Percentiles rank a stretch among this genome's conserved stretches.
phyloP scores from a whole-genome alignment of 64 coral and sea anemone species.

The Platygyra sinensis region DNA sequence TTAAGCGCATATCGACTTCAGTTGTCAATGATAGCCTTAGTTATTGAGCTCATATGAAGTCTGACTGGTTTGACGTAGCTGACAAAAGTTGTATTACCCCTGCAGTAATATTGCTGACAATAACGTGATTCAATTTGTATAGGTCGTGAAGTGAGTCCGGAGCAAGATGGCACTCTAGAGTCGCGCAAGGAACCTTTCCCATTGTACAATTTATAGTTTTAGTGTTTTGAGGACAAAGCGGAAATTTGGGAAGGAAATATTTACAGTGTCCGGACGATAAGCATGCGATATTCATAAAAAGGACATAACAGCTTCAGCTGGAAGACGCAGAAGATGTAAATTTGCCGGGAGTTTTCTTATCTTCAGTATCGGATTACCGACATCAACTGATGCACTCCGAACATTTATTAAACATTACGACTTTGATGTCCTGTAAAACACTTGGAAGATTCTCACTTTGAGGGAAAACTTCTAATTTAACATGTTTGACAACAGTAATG shows the following conservation, averaged over 20 bases:
- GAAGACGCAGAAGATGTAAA: background rate
- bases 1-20: too few species aligned
- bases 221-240: background rate
- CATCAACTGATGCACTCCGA: background rate
- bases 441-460: background rate
- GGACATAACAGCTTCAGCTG: background rate
- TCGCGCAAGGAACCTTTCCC: too few species aligned
- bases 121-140: background rate
- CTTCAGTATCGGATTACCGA: background rate
- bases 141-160: background rate
- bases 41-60: background rate
- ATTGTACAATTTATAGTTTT: background rate
- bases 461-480: background rate
- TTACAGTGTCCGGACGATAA: background rate
- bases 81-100: background rate
- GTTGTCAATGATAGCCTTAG: background rate
- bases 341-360: background rate
- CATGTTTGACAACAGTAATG: background rate
- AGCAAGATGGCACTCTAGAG: background rate
- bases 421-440: background rate
- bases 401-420: too few species aligned
- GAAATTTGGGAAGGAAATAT: slow-evolving; percentile 4
- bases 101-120: background rate
- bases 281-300: background rate
- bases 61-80: background rate